Evolutionary conservation across 2,797 vertebrate species (phyloP).

Genomic region (Parauchenoglanis punctatus): DNA sequence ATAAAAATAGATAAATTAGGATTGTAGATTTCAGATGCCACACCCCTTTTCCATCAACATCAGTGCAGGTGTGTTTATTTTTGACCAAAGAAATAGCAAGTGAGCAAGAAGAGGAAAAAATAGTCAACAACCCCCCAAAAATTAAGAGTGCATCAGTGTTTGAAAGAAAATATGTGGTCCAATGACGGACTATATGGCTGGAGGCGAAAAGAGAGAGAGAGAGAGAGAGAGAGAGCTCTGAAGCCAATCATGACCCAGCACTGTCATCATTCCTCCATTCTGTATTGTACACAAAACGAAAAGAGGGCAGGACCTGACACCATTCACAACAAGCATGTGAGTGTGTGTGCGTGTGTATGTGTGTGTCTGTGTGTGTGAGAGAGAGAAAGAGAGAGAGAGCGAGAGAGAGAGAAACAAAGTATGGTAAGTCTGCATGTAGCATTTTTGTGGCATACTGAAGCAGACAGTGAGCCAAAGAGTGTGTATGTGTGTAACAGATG

Average conservation of each 20-base stretch:
- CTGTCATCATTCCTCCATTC: slow-evolving; percentile 43
- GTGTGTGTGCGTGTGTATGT: not conserved
- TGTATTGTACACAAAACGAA: slow-evolving; percentile 55
- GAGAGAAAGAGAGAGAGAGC: not conserved
- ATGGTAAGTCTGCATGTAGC: slow-evolving; percentile 37
- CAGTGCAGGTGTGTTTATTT: not conserved
- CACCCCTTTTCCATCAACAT: not conserved
- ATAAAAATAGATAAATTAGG: no score
- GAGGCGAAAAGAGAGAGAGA: not conserved
- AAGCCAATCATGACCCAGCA: not conserved
- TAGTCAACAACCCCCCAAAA: not conserved
- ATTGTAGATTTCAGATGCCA: not conserved
- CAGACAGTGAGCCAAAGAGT: slow-evolving; percentile 39
- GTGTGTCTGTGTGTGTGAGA: not conserved
- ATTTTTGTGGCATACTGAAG: slow-evolving; percentile 39
- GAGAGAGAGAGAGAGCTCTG: not conserved
- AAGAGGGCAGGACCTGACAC: slow-evolving; percentile 11
- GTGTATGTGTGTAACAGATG: slow-evolving; percentile 54
- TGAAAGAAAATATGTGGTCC: no score
- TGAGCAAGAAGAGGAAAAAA: not conserved
- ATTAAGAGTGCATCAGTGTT: not conserved
- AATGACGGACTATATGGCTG: not conserved
- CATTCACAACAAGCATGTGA: not conserved
- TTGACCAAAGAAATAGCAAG: not conserved
- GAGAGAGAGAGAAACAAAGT: not conserved